Base-by-base conservation (phyloP, 2,888 invertebrate genomes). In the Morpho helenor region DNA sequence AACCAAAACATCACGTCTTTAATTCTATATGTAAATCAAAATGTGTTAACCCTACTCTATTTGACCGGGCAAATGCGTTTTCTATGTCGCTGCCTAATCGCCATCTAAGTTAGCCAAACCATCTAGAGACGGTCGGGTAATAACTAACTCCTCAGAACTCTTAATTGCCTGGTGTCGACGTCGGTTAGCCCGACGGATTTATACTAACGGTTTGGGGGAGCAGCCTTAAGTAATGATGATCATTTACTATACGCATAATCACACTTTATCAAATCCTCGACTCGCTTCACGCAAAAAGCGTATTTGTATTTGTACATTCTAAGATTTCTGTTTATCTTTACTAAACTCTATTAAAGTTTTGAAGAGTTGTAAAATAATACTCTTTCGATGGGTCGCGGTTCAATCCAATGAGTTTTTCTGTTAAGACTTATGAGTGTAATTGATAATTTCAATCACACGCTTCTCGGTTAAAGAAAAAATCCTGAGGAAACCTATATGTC, bases 51-150 rank as follows among this genome's bases (percentile, higher is more conserved):
- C 55, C 46, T 55, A 31, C 31, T 31, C 31, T 31, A 31, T 31
- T 31, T 31, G 31, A 0, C 69, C 79, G 73, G 68, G 78, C 79
- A 82, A 87, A 87, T 87, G 87, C 84, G 85, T 77, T 84, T 84
- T 80, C 80, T 69, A 75, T 82, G 84, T 86, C 77, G 72, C 67
- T 66, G 69, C 71, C 73, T 76, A 73, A 74, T 75, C 71, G 71
- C 68, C 72, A 63, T 69, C 69, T 66, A 65, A 75, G 75, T 74
- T 73, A 70, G 62, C 67, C 63, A 56, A 31, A 62, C 66, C 71
- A 67, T 69, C 74, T 72, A 68, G 68, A 71, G 67, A 68, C 69
- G 73, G 69, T 67, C 71, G 76, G 68, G 71, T 77, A 75, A 77
- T 75, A 74, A 75, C 72, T 73, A 77, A 77, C 76, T 80, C 75